phyloP scores from a whole-genome alignment of 2,888 invertebrate genomes.

The Aspidiotus destructor region DNA sequence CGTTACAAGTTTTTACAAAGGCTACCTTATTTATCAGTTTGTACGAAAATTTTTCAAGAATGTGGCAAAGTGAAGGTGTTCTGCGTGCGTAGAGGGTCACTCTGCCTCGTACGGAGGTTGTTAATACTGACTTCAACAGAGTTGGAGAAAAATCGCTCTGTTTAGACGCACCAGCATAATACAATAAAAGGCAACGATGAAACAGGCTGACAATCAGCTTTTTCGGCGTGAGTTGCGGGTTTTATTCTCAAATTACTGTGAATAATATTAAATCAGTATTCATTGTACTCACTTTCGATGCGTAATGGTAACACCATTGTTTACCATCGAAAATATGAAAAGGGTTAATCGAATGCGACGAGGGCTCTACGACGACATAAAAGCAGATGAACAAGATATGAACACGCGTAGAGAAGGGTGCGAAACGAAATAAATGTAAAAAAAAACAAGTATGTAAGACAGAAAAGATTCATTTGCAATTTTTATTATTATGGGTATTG shows the following conservation, averaged over 20 bases:
- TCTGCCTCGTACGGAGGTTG: too few species aligned
- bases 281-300: neutral
- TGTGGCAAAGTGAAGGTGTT: too few species aligned
- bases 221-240: conserved; percentile 2
- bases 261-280: neutral
- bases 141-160: too few species aligned
- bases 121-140: too few species aligned
- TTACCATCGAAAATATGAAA: conserved; percentile 1
- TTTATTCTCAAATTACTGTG: neutral
- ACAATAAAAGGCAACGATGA: neutral
- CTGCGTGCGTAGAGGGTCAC: too few species aligned
- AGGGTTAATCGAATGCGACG: conserved; percentile 2
- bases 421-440: neutral
- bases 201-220: conserved; percentile 1
- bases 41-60: too few species aligned
- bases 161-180: too few species aligned
- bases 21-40: too few species aligned
- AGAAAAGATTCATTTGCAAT: neutral
- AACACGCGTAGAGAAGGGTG: neutral
- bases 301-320: conserved; percentile 2
- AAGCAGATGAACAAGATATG: neutral
- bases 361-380: neutral
- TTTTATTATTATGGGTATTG: neutral
- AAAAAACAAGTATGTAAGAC: too few species aligned
- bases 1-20: too few species aligned